A percentile compares a stretch with the other conserved stretches of the same genome.
These are phyloP conservation scores for Indicator maculatus DNA, from an alignment of 2,113 vertebrate species.

Conservation along the genomic window DNA sequence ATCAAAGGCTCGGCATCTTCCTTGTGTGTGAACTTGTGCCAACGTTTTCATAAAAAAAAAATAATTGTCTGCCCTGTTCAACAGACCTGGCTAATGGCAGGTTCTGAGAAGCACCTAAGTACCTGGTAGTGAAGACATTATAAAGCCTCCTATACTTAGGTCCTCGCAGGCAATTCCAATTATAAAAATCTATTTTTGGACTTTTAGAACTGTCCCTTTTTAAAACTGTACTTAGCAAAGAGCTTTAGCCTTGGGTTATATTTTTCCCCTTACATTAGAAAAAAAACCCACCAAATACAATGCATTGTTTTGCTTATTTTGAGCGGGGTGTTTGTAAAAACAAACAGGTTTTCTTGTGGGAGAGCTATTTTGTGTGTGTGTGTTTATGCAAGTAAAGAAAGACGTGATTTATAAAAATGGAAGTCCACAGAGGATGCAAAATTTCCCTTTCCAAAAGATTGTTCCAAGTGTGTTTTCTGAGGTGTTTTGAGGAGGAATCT, in stretches of 20 bases:
- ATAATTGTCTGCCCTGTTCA: conserved; percentile 15
- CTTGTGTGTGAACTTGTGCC: conserved; percentile 37
- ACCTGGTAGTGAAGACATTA: conserved; percentile 48
- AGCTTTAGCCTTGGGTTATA: conserved; percentile 1
- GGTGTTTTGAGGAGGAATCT: not conserved
- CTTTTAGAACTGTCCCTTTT: conserved; percentile 30
- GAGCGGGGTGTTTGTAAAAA: not conserved
- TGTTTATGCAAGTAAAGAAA: conserved; percentile 27
- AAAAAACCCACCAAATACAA: not conserved
- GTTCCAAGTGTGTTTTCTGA: conserved; percentile 12
- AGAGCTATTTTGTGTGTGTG: conserved; percentile 32
- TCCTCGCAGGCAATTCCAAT: conserved; percentile 50
- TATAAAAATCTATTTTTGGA: conserved; percentile 53
- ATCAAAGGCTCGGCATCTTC: conserved; percentile 61
- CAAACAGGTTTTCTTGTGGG: conserved; percentile 20
- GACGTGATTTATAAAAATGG: conserved; percentile 17
- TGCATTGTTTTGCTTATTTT: conserved; percentile 43
- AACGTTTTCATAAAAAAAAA: conserved; percentile 33
- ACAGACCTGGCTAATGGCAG: conserved; percentile 62
- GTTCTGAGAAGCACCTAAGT: conserved; percentile 62
- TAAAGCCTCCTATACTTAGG: conserved; percentile 54
- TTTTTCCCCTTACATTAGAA: conserved; percentile 19
- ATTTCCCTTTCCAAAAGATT: not conserved
- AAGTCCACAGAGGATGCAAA: conserved; percentile 3
- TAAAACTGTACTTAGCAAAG: conserved; percentile 17